Conservation (phyloP, 1,140 invertebrate species). For the Belonocnema kinseyi region DNA sequence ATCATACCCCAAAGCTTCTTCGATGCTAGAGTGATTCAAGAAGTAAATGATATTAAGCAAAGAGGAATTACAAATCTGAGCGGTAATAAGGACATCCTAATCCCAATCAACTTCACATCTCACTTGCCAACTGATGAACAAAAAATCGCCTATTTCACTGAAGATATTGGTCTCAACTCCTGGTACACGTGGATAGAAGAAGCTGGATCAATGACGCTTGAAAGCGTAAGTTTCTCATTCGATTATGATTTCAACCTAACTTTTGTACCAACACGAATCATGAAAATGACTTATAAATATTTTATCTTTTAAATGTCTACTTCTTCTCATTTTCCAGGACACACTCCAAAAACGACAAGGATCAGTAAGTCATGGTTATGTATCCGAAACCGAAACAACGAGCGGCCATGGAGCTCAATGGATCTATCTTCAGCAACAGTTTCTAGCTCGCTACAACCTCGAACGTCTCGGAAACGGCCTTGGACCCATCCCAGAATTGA, state of each 20-base stretch:
- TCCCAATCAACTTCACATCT: constrained; percentile 77
- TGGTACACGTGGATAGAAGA: constrained; percentile 82
- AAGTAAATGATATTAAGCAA: constrained; percentile 70
- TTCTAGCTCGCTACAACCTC: constrained; percentile 72
- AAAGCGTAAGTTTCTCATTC: too few species aligned
- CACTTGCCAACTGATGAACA: constrained; percentile 75
- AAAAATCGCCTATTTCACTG: constrained; percentile 82
- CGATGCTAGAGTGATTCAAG: constrained; percentile 71
- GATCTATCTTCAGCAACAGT: constrained; percentile 73
- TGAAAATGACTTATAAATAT: too few species aligned
- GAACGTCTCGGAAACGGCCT: constrained; percentile 72
- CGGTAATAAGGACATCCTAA: constrained; percentile 50
- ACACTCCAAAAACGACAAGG: constrained; percentile 45
- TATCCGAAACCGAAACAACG: constrained; percentile 39
- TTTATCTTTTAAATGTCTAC: too few species aligned
- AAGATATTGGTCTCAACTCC: constrained; percentile 83
- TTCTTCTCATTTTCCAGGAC: constrained; percentile 28
- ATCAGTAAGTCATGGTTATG: too few species aligned
- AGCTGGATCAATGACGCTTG: constrained; percentile 72
- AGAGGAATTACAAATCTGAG: constrained; percentile 43
- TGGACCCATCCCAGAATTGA: constrained; percentile 58
- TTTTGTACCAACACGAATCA: too few species aligned
- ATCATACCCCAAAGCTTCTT: constrained; percentile 74
- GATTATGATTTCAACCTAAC: too few species aligned
- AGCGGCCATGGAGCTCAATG: constrained; percentile 65